These are phyloP conservation scores for Apamea monoglypha DNA, from an alignment of 2,888 invertebrate genomes.

Conservation along the genomic window DNA sequence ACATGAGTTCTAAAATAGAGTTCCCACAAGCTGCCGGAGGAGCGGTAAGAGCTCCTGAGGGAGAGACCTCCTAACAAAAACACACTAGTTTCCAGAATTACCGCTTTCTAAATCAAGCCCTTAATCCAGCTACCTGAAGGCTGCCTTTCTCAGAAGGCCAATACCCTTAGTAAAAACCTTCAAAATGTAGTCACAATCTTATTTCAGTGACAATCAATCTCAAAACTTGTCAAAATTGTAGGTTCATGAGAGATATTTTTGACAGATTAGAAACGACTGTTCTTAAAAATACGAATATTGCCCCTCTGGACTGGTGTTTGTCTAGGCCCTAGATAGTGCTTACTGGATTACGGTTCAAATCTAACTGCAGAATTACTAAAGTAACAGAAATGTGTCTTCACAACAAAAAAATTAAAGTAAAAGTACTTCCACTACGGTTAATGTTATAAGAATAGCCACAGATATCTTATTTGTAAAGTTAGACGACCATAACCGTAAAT, in stretches of 20 bases:
- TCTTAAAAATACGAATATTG: background rate
- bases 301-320: too few species aligned
- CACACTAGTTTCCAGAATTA: background rate
- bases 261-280: background rate
- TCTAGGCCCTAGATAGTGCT: background rate
- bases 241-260: background rate
- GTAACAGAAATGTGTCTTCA: constrained; percentile 1
- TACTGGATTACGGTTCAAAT: background rate
- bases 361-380: background rate
- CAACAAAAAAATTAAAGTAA: background rate
- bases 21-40: background rate
- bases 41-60: background rate
- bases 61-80: background rate
- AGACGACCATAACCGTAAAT: constrained; percentile 82
- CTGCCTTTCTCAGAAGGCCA: background rate
- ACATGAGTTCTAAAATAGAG: background rate
- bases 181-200: background rate
- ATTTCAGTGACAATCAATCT: background rate
- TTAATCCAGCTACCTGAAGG: background rate
- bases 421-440: constrained; percentile 64
- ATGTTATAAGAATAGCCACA: constrained; percentile 66
- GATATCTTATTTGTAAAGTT: constrained; percentile 76
- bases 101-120: background rate
- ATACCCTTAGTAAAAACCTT: background rate
- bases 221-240: background rate